phyloP scores from a whole-genome alignment of 1,140 invertebrate genomes.

The Schlechtendalia chinensis region DNA sequence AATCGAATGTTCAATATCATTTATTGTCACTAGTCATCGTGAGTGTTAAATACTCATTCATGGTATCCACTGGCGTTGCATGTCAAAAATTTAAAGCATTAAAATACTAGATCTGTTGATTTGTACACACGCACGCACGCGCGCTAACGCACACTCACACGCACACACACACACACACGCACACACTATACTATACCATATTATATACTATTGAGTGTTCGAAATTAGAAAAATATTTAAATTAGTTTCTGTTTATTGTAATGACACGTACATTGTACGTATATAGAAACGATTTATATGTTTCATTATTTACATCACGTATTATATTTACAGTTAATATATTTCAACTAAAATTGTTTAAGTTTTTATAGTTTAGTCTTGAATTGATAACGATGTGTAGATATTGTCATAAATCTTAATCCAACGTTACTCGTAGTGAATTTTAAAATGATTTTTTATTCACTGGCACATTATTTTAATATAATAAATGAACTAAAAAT shows the following conservation, averaged over 20 bases:
- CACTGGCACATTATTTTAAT: not conserved
- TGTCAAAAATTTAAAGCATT: not conserved
- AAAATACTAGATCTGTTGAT: not conserved
- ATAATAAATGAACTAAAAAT: not conserved
- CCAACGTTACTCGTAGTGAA: not conserved
- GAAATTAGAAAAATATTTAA: too few species aligned
- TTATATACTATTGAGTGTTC: too few species aligned
- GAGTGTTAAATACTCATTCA: slow-evolving; percentile 25
- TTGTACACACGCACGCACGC: too few species aligned
- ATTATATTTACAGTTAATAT: slow-evolving; percentile 15
- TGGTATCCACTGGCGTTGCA: not conserved
- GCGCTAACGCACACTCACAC: too few species aligned
- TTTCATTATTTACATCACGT: slow-evolving; percentile 23
- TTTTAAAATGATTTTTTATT: slow-evolving; percentile 11
- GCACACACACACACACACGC: too few species aligned
- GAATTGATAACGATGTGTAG: not conserved
- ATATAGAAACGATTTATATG: not conserved
- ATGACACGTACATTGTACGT: too few species aligned
- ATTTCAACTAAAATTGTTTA: not conserved
- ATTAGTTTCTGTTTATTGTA: not conserved
- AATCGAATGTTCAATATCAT: not conserved
- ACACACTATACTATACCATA: too few species aligned
- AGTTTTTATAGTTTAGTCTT: not conserved
- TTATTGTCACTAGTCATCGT: slow-evolving; percentile 22
- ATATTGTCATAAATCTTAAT: slow-evolving; percentile 19